Conservation (phyloP, 2,888 invertebrate genomes). For the Caenorhabditis imperialis region DNA sequence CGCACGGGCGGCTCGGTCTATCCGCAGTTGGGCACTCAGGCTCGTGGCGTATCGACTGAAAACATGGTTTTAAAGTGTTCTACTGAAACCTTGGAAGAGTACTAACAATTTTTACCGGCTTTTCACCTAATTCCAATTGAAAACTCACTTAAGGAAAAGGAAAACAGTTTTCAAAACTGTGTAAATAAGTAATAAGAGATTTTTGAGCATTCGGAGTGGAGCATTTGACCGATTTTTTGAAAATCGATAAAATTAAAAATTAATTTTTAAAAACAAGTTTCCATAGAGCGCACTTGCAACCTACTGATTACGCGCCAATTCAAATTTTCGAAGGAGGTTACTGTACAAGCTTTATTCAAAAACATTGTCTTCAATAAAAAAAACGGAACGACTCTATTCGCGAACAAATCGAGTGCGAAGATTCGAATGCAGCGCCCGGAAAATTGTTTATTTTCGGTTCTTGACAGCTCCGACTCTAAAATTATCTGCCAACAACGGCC, state of each 20-base stretch:
- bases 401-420: neutral
- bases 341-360: neutral
- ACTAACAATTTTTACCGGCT: no score
- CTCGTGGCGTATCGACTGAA: slow-evolving; percentile 71
- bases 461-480: slow-evolving; percentile 45
- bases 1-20: slow-evolving; percentile 57
- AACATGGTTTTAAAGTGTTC: no score
- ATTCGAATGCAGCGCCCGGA: neutral
- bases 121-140: no score
- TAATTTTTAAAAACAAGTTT: neutral
- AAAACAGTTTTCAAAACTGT: no score
- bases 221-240: neutral
- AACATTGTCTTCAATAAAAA: neutral
- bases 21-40: slow-evolving; percentile 69
- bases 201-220: neutral
- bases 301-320: no score
- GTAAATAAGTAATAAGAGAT: slow-evolving; percentile 2
- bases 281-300: no score
- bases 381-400: no score
- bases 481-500: slow-evolving; percentile 22
- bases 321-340: neutral
- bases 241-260: neutral
- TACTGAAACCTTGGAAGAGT: no score
- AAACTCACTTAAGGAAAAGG: neutral
- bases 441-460: slow-evolving; percentile 50